A percentile compares a stretch with the other conserved stretches of the same genome.
Conservation (phyloP, 2,888 invertebrate species). For the Volucella zonaria region DNA sequence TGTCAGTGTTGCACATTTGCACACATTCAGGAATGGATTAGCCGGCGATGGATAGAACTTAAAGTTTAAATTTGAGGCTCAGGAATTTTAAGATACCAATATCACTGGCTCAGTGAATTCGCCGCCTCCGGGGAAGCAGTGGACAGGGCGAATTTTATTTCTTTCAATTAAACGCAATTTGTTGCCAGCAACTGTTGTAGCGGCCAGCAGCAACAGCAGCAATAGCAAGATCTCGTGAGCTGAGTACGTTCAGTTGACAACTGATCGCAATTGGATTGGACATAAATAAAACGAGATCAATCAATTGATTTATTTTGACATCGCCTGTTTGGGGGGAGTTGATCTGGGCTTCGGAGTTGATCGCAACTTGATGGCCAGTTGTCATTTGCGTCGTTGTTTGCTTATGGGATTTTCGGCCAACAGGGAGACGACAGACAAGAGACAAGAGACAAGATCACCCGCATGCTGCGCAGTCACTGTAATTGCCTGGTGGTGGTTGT, state of each 20-base stretch:
- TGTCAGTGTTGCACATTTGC: slow-evolving; percentile 43
- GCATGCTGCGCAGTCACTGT: slow-evolving; percentile 26
- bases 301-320: slow-evolving; percentile 83
- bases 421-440: background rate
- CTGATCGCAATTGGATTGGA: slow-evolving; percentile 79
- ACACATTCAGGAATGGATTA: slow-evolving; percentile 56
- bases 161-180: slow-evolving; percentile 74
- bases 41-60: slow-evolving; percentile 53
- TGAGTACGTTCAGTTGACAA: slow-evolving; percentile 62
- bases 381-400: slow-evolving; percentile 51
- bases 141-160: slow-evolving; percentile 39
- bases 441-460: slow-evolving; percentile 61
- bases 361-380: slow-evolving; percentile 59
- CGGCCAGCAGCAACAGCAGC: background rate
- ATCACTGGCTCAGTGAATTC: background rate
- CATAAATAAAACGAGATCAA: slow-evolving; percentile 83
- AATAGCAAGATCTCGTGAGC: slow-evolving; percentile 12
- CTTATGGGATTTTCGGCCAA: slow-evolving; percentile 33
- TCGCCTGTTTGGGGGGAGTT: slow-evolving; percentile 53
- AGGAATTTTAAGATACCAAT: slow-evolving; percentile 64
- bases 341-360: slow-evolving; percentile 24
- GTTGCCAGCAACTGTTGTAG: slow-evolving; percentile 65
- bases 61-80: slow-evolving; percentile 64
- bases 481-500: slow-evolving; percentile 60
- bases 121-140: background rate